Percentiles rank a stretch among this genome's conserved stretches.
Evolutionary conservation across 2,113 vertebrate genomes (phyloP).

Genomic region (Serinus canaria): DNA sequence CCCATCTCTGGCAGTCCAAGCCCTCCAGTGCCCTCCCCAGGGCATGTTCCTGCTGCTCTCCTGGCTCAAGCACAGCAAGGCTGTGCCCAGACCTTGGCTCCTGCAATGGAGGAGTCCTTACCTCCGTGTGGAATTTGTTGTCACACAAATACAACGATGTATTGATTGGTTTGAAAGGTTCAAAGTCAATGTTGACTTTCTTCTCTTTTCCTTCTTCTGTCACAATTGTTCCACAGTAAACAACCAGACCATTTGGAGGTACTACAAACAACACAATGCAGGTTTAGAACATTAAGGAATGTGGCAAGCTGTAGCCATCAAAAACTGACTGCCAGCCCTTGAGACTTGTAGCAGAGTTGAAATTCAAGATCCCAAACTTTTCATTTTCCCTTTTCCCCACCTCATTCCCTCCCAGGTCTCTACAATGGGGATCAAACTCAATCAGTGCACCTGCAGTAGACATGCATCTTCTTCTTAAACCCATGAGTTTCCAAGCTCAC

Average conservation of each 20-base stretch:
- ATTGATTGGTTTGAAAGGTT: constrained; percentile 99
- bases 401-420: background rate
- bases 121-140: constrained; percentile 99
- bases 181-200: constrained; percentile 99
- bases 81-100: background rate
- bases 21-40: background rate
- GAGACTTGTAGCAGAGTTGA: background rate
- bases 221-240: constrained; percentile 99
- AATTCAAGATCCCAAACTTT: background rate
- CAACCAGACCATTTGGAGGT: constrained; percentile 98
- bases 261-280: constrained; percentile 78
- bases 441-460: background rate
- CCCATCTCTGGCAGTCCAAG: background rate
- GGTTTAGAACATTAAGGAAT: background rate
- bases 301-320: background rate
- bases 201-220: constrained; percentile 99
- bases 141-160: constrained; percentile 98
- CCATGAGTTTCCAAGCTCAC: background rate
- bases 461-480: background rate
- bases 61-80: background rate
- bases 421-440: background rate
- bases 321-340: background rate
- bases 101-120: constrained; percentile 58
- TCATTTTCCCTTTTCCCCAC: background rate
- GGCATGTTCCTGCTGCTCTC: background rate